Percentiles rank a stretch among this genome's conserved stretches.
These are phyloP conservation scores for Vimba vimba DNA, from an alignment of 2,113 vertebrate genomes.

Conservation along the genomic window DNA sequence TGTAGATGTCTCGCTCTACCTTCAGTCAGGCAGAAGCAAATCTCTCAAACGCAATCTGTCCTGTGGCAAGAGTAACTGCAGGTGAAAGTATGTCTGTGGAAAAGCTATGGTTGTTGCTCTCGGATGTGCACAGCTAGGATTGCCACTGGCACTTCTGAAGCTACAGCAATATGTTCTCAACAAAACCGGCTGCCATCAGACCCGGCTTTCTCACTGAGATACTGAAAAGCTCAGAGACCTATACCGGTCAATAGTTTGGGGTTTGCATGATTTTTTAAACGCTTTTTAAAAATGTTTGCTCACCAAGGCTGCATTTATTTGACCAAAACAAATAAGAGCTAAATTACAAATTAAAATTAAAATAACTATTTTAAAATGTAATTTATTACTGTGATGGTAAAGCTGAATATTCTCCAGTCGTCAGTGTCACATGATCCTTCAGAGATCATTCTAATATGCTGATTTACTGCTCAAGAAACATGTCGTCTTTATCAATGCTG, in stretches of 20 bases:
- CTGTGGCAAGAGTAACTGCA: background rate
- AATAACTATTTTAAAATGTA: too few species aligned
- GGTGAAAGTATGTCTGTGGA: background rate
- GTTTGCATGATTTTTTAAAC: background rate
- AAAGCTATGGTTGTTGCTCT: constrained; percentile 27
- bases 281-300: background rate
- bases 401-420: background rate
- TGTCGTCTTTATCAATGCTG: background rate
- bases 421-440: background rate
- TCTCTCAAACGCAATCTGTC: constrained; percentile 13
- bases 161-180: constrained; percentile 3
- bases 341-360: too few species aligned
- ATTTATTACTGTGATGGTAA: too few species aligned
- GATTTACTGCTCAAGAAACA: background rate
- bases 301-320: background rate
- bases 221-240: background rate
- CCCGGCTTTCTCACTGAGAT: background rate
- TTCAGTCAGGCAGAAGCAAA: constrained; percentile 18
- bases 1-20: background rate
- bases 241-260: background rate
- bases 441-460: background rate
- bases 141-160: background rate
- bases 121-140: background rate
- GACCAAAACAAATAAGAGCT: too few species aligned
- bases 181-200: background rate